Evolutionary conservation across 35 echinoderm and acorn worm species (phyloP), one percentile per base, ranked within the genome.

Genomic region (Heliocidaris tuberculata): DNA sequence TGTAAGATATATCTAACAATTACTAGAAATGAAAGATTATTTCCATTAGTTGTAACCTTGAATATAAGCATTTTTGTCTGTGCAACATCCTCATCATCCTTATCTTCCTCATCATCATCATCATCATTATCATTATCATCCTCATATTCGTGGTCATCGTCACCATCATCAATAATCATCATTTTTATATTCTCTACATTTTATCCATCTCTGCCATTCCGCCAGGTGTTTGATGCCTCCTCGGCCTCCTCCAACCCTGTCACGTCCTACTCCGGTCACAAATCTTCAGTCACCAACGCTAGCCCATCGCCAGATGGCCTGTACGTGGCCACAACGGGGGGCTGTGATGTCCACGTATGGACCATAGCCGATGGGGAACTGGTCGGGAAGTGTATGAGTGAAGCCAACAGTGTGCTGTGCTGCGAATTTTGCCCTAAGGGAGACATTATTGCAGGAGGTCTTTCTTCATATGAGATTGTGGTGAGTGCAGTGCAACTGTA

Each of bases 381-480:
- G 21, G 30, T 95, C 27, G 95, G 97, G 32, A 94, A 60, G 48
- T 96, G 95, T 42, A 31, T 48, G 5, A 92, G 94, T 49, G 94
- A 92, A 31, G 92, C 95, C 7, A 35, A 94, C 11, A 94, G 86
- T 12, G 95, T 98, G 29, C 48, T 96, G 21, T 85, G 96, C 16
- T 98, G 97, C 94, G 96, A 94, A 27, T 96, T 95, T 50, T 96
- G 94, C 32, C 70, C 90, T 11, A 85, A 94, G 2, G 95, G 94
- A 0, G 60, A 95, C 27, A 87, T 97, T 30, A 85, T 98, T 0
- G 97, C 96, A 94, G 95, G 56, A 11, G 95, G 95, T 31, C 95
- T 96, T 7, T 97, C 96, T 2, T 95, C 95, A 12, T 98, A 95
- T 86, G 95, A 97, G 8, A 93, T 98, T n/a, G 94, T 94, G 97